These are phyloP conservation scores for Pachymerium ferrugineum DNA, from an alignment of 2,888 invertebrate species.

Conservation along the genomic window DNA sequence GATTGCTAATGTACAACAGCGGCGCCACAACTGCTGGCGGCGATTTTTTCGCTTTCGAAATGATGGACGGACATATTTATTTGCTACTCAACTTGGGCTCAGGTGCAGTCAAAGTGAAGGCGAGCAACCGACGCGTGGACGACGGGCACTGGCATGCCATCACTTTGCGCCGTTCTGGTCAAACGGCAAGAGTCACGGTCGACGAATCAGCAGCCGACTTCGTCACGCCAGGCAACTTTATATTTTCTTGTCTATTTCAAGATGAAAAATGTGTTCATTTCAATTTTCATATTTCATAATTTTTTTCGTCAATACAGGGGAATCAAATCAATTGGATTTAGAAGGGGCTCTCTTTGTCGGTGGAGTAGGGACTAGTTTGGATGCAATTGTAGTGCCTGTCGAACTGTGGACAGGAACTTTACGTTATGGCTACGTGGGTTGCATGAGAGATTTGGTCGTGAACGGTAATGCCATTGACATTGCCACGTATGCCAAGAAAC, in stretches of 20 bases:
- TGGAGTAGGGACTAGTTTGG: conserved; percentile 69
- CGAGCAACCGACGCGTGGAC: conserved; percentile 67
- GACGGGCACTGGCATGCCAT: conserved; percentile 93
- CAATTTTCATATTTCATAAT: background rate
- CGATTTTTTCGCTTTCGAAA: conserved; percentile 88
- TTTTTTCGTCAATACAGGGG: conserved; percentile 53
- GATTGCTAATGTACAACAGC: conserved; percentile 85
- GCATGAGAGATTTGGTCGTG: conserved; percentile 79
- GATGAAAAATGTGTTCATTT: too few species aligned
- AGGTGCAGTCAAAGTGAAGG: conserved; percentile 78
- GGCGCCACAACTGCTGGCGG: conserved; percentile 54
- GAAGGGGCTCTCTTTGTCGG: conserved; percentile 85
- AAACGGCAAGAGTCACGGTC: conserved; percentile 80
- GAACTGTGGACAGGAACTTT: conserved; percentile 86
- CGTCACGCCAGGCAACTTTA: conserved; percentile 65
- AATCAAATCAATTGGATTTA: conserved; percentile 78
- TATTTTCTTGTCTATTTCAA: background rate
- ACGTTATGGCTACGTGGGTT: conserved; percentile 87
- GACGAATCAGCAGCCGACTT: conserved; percentile 84
- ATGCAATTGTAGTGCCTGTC: conserved; percentile 71
- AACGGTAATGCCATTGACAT: conserved; percentile 84
- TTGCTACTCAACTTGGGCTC: conserved; percentile 87
- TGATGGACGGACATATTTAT: conserved; percentile 88
- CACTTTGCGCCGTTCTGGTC: conserved; percentile 70
- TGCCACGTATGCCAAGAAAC: conserved; percentile 78